Base-by-base conservation (phyloP, 2,797 vertebrate species). In the Channallabes apus region DNA sequence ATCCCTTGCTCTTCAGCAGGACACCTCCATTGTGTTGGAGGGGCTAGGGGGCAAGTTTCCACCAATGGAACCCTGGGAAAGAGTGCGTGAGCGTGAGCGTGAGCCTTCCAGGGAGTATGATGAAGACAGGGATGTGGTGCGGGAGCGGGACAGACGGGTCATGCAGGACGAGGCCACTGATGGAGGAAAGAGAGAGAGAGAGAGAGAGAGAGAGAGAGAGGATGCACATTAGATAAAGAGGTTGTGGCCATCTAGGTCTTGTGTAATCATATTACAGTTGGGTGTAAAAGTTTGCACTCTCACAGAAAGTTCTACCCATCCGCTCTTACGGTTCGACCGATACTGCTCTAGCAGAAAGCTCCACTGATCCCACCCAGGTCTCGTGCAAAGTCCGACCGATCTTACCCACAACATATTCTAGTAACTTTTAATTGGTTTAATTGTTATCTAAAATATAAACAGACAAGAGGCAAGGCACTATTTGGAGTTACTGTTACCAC, bases 121-220 rank as follows among this genome's bases (percentile, higher is more conserved):
- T 87, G 97, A 97, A 89, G 97, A 97, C 64, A 97, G 96, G 65
- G 97, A 98, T 91, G 97, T 95, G 89, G 97, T 98, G 90, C 97
- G 97, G 0, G 97, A 98, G 86, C 97, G 96, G 11, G 97, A 97
- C 82, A 98, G 95, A 61, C 97, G 97, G 32, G 97, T 98, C 97
- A 98, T 97, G 91, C 96, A 97, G 76, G 97, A 97, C 0, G 97
- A 98, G 0, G 97, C 96, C 97, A 98, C 97, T 98, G 94, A 64
- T 65, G 32, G 73, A 46, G 4, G 32, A 15, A 68, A 46, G 41
- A 24, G 32, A 35, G 32, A 35, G 32, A 35, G 29, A 67, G 24
- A 32, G 3, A 32, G 3, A 79, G 41, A 58, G 24, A 67, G 18
- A 75, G 29, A 68, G 24, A 75, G 41, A 58, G 18, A 59, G 18